Conservation (phyloP, 2,888 invertebrate genomes). For the Morpho achilles region DNA sequence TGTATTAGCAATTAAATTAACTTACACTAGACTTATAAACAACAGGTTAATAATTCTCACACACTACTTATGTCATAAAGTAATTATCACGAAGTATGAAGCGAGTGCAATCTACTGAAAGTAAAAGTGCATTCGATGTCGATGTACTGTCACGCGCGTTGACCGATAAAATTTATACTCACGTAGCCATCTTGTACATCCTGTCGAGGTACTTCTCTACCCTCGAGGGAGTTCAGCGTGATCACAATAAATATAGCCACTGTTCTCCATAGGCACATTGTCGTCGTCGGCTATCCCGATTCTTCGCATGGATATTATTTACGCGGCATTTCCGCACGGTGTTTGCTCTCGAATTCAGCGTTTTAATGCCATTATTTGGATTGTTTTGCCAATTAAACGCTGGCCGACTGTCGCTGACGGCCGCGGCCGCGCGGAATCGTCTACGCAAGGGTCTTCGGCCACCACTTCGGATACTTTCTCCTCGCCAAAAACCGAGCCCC, state of each 20-base stretch:
- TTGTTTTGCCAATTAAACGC: conserved; percentile 67
- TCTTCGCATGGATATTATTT: conserved; percentile 58
- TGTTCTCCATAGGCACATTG: conserved; percentile 73
- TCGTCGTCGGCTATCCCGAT: conserved; percentile 45
- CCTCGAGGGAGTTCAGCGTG: conserved; percentile 39
- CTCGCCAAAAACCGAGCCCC: conserved; percentile 55
- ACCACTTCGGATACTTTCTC: conserved; percentile 72
- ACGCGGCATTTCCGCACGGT: conserved; percentile 65
- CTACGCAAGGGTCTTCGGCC: conserved; percentile 62
- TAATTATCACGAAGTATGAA: conserved; percentile 25
- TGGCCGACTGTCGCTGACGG: conserved; percentile 71
- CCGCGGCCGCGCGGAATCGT: conserved; percentile 68
- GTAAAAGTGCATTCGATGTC: conserved; percentile 69
- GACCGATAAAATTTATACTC: conserved; percentile 48
- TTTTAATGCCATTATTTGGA: conserved; percentile 70
- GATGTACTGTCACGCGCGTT: conserved; percentile 45
- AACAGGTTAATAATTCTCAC: conserved; percentile 8
- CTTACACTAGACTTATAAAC: no score
- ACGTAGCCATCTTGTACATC: conserved; percentile 58
- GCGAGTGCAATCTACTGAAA: conserved; percentile 52
- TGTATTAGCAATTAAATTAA: neutral
- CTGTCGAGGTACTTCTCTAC: conserved; percentile 52
- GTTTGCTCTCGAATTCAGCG: conserved; percentile 60
- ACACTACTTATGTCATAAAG: conserved; percentile 14
- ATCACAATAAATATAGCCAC: conserved; percentile 64